A percentile compares a stretch with the other conserved stretches of the same genome.
Conservation (phyloP, 1,140 invertebrate genomes). For the Ephestia elutella region DNA sequence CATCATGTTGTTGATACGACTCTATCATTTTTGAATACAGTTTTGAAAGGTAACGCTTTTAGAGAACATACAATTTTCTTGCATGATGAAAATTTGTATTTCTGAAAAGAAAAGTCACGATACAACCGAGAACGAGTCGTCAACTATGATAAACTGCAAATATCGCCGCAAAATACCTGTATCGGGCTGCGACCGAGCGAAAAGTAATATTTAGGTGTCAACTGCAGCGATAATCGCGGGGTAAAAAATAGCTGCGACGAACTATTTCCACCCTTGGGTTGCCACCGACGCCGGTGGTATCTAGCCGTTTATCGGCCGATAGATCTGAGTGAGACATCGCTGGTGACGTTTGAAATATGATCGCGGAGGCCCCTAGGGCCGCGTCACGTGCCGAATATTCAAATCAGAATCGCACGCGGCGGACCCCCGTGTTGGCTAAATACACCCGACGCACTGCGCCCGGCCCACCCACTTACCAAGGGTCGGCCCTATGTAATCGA, state of each 20-base stretch:
- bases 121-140: conserved; percentile 5
- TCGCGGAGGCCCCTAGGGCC: conserved; percentile 64
- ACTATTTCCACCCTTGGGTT: conserved; percentile 63
- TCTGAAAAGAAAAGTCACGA: background rate
- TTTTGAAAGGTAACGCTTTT: too few species aligned
- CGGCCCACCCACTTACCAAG: conserved; percentile 71
- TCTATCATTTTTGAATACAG: too few species aligned
- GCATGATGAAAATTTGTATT: too few species aligned
- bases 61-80: too few species aligned
- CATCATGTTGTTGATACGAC: too few species aligned
- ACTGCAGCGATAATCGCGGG: conserved; percentile 69
- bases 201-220: conserved; percentile 73
- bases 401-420: conserved; percentile 69
- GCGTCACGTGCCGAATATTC: conserved; percentile 70
- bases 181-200: conserved; percentile 14
- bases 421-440: conserved; percentile 73
- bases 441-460: conserved; percentile 60
- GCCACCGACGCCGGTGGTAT: conserved; percentile 39
- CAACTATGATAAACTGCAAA: conserved; percentile 19
- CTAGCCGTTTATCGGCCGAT: conserved; percentile 67
- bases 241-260: conserved; percentile 65
- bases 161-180: background rate
- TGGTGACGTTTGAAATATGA: conserved; percentile 74
- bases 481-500: conserved; percentile 73
- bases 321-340: conserved; percentile 74